These are phyloP conservation scores for Platycnemis pennipes DNA, from an alignment of 2,888 invertebrate genomes.

Conservation along the genomic window DNA sequence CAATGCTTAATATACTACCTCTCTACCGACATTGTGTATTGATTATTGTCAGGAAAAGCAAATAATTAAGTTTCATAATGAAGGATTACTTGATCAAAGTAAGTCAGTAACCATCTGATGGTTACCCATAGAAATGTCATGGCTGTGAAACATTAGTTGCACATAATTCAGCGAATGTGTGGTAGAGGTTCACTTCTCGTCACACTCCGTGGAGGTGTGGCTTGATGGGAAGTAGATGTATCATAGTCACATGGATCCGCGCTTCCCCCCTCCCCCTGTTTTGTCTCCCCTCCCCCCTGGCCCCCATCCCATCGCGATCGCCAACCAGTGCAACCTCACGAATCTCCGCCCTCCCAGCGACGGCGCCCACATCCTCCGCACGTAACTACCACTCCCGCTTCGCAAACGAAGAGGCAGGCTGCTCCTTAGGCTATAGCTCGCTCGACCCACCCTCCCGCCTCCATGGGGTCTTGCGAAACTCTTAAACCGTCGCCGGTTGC, in stretches of 20 bases:
- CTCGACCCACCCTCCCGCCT: background rate
- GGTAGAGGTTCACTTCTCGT: no score
- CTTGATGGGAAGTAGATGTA: no score
- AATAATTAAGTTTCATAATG: no score
- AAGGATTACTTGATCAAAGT: no score
- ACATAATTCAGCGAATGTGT: no score
- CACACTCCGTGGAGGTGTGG: no score
- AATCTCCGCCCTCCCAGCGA: background rate
- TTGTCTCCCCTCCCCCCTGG: background rate
- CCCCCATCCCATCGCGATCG: background rate
- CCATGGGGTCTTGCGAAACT: background rate
- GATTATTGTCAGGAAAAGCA: no score
- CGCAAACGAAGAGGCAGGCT: background rate
- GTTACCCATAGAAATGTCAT: no score
- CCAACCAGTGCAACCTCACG: background rate
- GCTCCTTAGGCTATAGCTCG: background rate
- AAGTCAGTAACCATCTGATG: no score
- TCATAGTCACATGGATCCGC: background rate
- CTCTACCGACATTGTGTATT: no score
- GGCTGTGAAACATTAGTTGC: no score
- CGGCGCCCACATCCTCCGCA: background rate
- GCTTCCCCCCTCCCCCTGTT: background rate
- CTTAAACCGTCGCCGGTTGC: background rate
- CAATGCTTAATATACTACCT: no score
- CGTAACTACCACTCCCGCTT: conserved; percentile 10